Evolutionary conservation across 2,797 vertebrate species (phyloP).

Genomic region (Carcharodon carcharias): DNA sequence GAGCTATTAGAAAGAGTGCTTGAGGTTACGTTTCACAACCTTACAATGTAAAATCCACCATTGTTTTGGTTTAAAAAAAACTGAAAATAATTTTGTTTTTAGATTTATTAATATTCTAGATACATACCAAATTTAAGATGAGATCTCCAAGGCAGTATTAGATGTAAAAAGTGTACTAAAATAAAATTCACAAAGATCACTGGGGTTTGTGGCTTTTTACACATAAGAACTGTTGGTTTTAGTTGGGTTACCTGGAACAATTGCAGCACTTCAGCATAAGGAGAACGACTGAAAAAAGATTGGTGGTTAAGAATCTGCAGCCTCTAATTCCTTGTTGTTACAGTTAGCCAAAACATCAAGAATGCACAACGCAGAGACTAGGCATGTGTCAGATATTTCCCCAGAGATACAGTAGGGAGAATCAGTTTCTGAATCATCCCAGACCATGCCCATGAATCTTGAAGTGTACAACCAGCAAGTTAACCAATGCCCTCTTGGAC

Average conservation of each 20-base stretch:
- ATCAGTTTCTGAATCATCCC: neutral
- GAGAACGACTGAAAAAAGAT: neutral
- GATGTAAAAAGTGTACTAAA: neutral
- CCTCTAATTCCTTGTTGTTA: neutral
- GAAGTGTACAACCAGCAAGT: neutral
- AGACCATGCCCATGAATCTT: neutral
- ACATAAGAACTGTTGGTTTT: neutral
- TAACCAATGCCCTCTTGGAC: neutral
- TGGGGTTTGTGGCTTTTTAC: neutral
- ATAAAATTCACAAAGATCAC: neutral
- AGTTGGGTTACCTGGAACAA: neutral
- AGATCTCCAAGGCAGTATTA: neutral
- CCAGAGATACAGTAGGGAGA: neutral
- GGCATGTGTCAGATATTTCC: neutral
- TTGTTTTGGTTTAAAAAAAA: neutral
- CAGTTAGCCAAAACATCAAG: neutral
- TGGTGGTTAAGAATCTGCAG: neutral
- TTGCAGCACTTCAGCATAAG: neutral
- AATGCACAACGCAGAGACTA: neutral
- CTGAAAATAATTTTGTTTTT: neutral
- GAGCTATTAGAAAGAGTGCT: neutral
- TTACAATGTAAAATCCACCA: neutral
- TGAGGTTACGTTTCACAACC: neutral
- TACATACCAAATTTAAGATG: neutral
- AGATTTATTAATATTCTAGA: neutral